Evolutionary conservation across 1,140 invertebrate species (phyloP), one percentile per base, ranked within the genome.

Genomic region (Batillaria attramentaria): DNA sequence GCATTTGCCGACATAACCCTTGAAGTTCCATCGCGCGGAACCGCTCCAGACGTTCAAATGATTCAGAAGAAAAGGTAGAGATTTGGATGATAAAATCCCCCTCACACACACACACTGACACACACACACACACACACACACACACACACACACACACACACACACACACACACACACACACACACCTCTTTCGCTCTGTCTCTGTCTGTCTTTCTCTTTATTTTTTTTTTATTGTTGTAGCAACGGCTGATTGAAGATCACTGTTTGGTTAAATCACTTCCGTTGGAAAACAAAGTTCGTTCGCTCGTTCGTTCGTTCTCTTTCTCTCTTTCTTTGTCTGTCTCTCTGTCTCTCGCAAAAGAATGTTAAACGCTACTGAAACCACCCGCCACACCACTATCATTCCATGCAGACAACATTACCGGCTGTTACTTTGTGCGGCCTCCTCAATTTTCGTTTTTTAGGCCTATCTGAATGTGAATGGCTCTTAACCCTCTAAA

Each of bases 81-180:
- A 62, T 6, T 16, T 18, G 31, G 57, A 62, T 1, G 16, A 24
- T 18, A 69, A 24, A 69, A 8, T 42, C 37, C 41, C 1, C 20
- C 20, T 42, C 37, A 42, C 37, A 69, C 66, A 41, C 20, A 69
- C 37, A 41, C 37, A 69, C 66, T 42, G 39, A 42, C 6, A 69
- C 37, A 41, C 37, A 69, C 20, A 69, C 57, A 18, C 8, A 62
- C 66, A 69, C 37, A 69, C 37, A 69, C 13, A 69, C 37, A 69
- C 0, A 69, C 18, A 24, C 1, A 35, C 28, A 35, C 1, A 35
- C n/a, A 66, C 10, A 31, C 62, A 10, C 16, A 66, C n/a, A 4
- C 16, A 35, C 62, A 33, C 10, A 4, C 5, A 66, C 10, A 5
- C 8, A 66, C 8, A 37, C n/a, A n/a, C n/a, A n/a, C n/a, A n/a